Evolutionary conservation across 2,113 vertebrate genomes (phyloP), one percentile per base, ranked within the genome.

Genomic region (Nestor notabilis): DNA sequence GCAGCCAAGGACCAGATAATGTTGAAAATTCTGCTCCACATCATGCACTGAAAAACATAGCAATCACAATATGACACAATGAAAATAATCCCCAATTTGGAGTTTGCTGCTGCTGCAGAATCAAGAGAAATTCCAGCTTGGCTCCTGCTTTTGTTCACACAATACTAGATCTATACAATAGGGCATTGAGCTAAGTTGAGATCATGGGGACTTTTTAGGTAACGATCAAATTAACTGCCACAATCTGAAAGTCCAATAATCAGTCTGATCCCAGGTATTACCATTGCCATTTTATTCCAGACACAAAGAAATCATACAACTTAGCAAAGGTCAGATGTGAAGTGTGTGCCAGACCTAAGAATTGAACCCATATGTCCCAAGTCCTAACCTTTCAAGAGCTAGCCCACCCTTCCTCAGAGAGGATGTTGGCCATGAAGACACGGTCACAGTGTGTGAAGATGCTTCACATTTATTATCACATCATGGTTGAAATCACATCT

Each of bases 11-110:
- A 74, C 35, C 76, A 92, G 43, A 90, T 83, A 79, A 47, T 92
- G 18, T 93, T 92, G 69, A 92, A 97, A 96, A 90, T 71, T 90
- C 65, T 91, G 35, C 47, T 92, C 77, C 80, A 35, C 41, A 64
- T 29, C n/a, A 24, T 39, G 28, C 29, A n/a, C 47, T 41, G 43
- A 61, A 95, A 93, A 84, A 60, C 33, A 55, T 27, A 75, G 39
- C 5, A 8, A 75, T 8, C 86, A 64, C 68, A 91, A 47, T 35
- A 60, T 1, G 1, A 66, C 44, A 44, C 69, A 76, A 64, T 56
- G 43, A 92, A 94, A 89, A 87, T 52, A 76, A 91, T 37, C 47
- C 44, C 41, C 3, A 2, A 37, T 81, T 82, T 93, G 76, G 33
- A 94, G 56, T 79, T 78, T 82, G 27, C 64, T 89, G 61, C 55